Evolutionary conservation across 1,140 invertebrate species (phyloP).

Genomic region (Wiebesia pumilae): DNA sequence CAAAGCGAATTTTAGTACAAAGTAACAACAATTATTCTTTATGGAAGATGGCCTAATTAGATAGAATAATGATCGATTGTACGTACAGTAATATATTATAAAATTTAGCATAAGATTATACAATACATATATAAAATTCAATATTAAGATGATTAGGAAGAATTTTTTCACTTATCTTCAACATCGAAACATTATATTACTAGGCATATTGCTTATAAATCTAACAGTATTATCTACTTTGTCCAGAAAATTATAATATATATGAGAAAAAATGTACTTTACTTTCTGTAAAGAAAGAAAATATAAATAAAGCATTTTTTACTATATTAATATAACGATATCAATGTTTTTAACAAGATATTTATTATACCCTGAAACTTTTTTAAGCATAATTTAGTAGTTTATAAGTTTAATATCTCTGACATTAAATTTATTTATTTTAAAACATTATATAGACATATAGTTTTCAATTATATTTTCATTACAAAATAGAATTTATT

Average conservation of each 20-base stretch:
- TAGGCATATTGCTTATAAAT: slow-evolving; percentile 17
- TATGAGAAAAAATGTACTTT: not conserved
- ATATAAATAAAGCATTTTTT: slow-evolving; percentile 47
- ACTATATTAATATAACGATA: not conserved
- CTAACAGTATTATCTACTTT: slow-evolving; percentile 49
- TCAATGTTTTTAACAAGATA: too few species aligned
- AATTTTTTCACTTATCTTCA: slow-evolving; percentile 21
- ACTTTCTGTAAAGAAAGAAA: slow-evolving; percentile 23
- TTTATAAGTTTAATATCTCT: too few species aligned
- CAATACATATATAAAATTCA: not conserved
- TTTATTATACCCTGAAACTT: too few species aligned
- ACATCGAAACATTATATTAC: slow-evolving; percentile 42
- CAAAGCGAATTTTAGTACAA: slow-evolving; percentile 40
- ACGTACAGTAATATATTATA: slow-evolving; percentile 31
- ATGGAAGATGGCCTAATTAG: slow-evolving; percentile 45
- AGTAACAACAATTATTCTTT: slow-evolving; percentile 37
- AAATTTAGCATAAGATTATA: slow-evolving; percentile 17
- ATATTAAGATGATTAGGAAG: not conserved
- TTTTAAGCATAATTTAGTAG: too few species aligned
- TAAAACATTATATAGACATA: too few species aligned
- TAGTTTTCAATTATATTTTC: too few species aligned
- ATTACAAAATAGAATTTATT: too few species aligned
- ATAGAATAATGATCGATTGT: slow-evolving; percentile 44
- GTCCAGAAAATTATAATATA: slow-evolving; percentile 27
- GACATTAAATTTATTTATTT: too few species aligned